These are phyloP conservation scores for Trogon surrucura DNA, from an alignment of 2,113 vertebrate genomes.

Conservation along the genomic window DNA sequence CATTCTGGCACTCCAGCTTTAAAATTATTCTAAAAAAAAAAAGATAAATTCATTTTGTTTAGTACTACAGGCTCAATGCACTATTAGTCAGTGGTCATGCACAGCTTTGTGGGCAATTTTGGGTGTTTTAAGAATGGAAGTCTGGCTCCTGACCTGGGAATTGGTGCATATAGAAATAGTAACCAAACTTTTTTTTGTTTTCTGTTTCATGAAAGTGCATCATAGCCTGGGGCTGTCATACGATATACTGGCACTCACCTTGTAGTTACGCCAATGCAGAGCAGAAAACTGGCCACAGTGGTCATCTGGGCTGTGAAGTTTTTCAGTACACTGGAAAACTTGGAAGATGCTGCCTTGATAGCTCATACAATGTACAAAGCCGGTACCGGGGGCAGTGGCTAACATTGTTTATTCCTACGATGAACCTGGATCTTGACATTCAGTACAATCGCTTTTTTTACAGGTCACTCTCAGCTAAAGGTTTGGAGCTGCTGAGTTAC, in stretches of 20 bases:
- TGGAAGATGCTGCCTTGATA: not conserved
- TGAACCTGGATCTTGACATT: not conserved
- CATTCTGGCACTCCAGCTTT: not conserved
- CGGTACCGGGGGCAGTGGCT: not conserved
- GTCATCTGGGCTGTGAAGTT: not conserved
- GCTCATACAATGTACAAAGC: not conserved
- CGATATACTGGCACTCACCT: not conserved
- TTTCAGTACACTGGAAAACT: not conserved
- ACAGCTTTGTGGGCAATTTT: not conserved
- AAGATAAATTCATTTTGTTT: not conserved
- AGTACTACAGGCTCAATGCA: not conserved
- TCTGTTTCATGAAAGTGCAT: not conserved
- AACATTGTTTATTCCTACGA: not conserved
- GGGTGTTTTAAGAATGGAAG: not conserved
- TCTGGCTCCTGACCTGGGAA: not conserved
- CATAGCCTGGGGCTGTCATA: not conserved
- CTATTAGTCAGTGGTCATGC: not conserved
- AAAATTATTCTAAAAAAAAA: not conserved
- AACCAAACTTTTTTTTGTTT: not conserved
- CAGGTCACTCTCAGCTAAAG: rapidly evolving
- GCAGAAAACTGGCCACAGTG: not conserved
- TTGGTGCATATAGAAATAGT: not conserved
- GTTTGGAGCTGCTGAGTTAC: not conserved
- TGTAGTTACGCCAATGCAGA: not conserved
- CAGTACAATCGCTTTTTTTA: not conserved